Conservation (phyloP, 2,888 invertebrate genomes). For the Petrophora chlorosata region DNA sequence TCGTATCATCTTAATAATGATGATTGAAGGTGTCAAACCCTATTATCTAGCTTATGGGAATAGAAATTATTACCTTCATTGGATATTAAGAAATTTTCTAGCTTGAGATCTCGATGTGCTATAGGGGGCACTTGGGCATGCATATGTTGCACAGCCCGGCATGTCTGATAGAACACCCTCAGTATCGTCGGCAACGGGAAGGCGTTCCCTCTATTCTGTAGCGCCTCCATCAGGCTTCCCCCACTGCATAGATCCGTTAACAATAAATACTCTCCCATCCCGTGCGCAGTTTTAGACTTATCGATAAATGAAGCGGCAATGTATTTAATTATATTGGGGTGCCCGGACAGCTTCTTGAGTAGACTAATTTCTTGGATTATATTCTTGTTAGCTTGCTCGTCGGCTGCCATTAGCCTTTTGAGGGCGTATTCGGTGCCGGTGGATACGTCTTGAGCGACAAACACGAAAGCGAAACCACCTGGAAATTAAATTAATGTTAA, state of each 20-base stretch:
- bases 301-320: constrained; percentile 92
- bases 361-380: constrained; percentile 93
- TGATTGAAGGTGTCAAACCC: no score
- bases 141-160: constrained; percentile 96
- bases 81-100: constrained; percentile 96
- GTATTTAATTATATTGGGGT: constrained; percentile 96
- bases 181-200: constrained; percentile 88
- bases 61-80: constrained; percentile 84
- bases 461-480: constrained; percentile 99
- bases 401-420: constrained; percentile 93
- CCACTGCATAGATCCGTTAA: constrained; percentile 97
- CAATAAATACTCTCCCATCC: constrained; percentile 94
- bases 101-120: constrained; percentile 97
- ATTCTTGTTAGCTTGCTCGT: constrained; percentile 90
- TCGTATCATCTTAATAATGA: no score
- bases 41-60: background rate
- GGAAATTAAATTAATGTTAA: constrained; percentile 78
- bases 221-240: constrained; percentile 87
- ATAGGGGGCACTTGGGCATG: constrained; percentile 95
- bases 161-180: constrained; percentile 95
- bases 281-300: constrained; percentile 90
- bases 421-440: constrained; percentile 95
- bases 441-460: constrained; percentile 94
- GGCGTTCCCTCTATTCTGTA: constrained; percentile 83
- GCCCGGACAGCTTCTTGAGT: constrained; percentile 94